These are phyloP conservation scores for Theodoxus fluviatilis DNA, from an alignment of 2,888 invertebrate species.

Conservation along the genomic window DNA sequence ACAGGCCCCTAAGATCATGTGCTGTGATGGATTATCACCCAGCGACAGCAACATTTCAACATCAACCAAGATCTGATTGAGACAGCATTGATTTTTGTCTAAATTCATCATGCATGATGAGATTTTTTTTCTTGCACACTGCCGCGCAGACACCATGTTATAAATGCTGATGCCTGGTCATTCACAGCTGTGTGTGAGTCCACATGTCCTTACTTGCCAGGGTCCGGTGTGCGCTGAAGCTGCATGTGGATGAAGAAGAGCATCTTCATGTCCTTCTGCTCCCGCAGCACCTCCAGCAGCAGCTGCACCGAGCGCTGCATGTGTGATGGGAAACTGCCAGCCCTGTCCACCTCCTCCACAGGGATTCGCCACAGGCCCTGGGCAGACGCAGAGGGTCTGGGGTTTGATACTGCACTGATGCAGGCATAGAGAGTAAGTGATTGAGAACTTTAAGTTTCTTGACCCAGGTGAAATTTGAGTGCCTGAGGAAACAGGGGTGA, in stretches of 20 bases:
- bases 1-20: too few species aligned
- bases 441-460: not conserved
- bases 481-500: too few species aligned
- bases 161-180: too few species aligned
- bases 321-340: slow-evolving; percentile 90
- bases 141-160: too few species aligned
- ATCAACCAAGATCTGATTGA: too few species aligned
- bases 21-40: too few species aligned
- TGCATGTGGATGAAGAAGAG: slow-evolving; percentile 82
- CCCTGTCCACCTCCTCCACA: slow-evolving; percentile 85
- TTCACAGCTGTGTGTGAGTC: too few species aligned
- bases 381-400: not conserved
- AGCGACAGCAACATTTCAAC: too few species aligned
- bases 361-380: slow-evolving; percentile 92
- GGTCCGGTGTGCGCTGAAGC: slow-evolving; percentile 81
- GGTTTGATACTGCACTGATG: not conserved
- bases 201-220: slow-evolving; percentile 76
- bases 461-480: not conserved
- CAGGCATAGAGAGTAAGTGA: too few species aligned
- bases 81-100: too few species aligned
- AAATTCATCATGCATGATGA: too few species aligned
- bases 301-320: slow-evolving; percentile 85
- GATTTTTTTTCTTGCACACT: too few species aligned
- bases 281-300: slow-evolving; percentile 81
- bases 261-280: slow-evolving; percentile 80